phyloP scores from a whole-genome alignment of 2,797 vertebrate species.

The Eurystomus glaucurus region DNA sequence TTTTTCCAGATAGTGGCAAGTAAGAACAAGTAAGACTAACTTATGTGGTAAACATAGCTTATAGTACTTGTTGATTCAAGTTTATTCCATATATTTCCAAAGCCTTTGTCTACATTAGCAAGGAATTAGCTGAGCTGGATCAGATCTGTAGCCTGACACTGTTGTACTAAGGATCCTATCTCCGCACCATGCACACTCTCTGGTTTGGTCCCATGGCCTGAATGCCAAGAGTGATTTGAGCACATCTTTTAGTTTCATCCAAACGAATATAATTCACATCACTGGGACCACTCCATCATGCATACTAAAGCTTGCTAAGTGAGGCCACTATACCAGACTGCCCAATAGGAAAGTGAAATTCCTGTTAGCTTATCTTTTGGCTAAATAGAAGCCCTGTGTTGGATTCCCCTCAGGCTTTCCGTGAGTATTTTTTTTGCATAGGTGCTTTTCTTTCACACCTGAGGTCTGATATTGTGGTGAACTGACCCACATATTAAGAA shows the following conservation, averaged over 20 bases:
- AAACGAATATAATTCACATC: neutral
- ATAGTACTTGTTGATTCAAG: neutral
- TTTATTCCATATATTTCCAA: constrained; percentile 18
- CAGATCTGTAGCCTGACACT: constrained; percentile 1
- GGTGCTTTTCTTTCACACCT: neutral
- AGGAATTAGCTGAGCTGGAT: neutral
- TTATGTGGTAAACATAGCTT: neutral
- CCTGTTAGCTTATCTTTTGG: neutral
- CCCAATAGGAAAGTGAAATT: neutral
- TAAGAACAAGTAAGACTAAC: neutral
- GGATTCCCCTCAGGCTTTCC: neutral
- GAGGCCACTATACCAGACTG: neutral
- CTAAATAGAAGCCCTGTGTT: neutral
- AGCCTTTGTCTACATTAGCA: neutral
- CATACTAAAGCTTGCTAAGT: neutral
- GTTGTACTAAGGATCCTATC: neutral
- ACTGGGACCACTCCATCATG: neutral
- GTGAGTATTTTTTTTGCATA: neutral
- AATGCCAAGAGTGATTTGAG: neutral
- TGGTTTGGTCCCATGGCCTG: neutral
- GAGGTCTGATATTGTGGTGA: neutral
- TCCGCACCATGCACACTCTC: neutral
- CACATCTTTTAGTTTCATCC: neutral
- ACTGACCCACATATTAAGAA: too few species aligned
- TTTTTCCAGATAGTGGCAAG: neutral